Evolutionary conservation across 2,797 vertebrate species (phyloP), one percentile per base, ranked within the genome.

Genomic region (Amniataba percoides): DNA sequence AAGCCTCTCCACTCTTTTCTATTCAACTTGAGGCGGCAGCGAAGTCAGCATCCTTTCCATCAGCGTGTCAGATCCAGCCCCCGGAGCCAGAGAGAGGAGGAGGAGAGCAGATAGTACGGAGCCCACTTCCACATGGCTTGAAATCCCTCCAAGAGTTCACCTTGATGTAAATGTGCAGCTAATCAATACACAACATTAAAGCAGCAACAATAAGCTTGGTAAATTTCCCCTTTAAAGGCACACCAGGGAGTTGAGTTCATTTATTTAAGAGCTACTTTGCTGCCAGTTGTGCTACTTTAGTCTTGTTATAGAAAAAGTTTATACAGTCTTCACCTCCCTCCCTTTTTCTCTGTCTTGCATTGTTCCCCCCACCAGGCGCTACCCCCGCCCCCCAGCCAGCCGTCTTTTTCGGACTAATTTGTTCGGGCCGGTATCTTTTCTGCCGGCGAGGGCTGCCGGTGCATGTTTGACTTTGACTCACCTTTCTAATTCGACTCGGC

Each of bases 111-210:
- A 49, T 19, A 16, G 52, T 43, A 7, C 6, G 48, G 55, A 57
- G 52, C 52, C 64, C 52, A 5, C 62, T 71, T 74, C 27, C 56
- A 71, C 62, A 61, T 56, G 45, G 78, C 68, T 74, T 85, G 60
- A 77, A 71, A 78, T 81, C 69, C 74, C 55, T 77, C 80, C n/a
- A 40, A 71, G 77, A 77, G 81, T 89, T 92, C 92, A 90, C 87
- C 88, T 90, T 90, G 88, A 93, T 92, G 79, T 87, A 88, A 93
- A 91, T 85, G 77, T 80, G 77, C 81, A 81, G 58, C 83, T 81
- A 92, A 94, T 94, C 93, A 88, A 94, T 94, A 92, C 49, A 55
- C 76, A 70, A 79, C 84, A 81, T 88, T 88, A 87, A 74, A 83
- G 80, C 49, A 58, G 81, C 34, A 90, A 87, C 87, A 89, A 85